Evolutionary conservation across 2,797 vertebrate genomes (phyloP), one percentile per base, ranked within the genome.

Genomic region (Sarcophilus harrisii): DNA sequence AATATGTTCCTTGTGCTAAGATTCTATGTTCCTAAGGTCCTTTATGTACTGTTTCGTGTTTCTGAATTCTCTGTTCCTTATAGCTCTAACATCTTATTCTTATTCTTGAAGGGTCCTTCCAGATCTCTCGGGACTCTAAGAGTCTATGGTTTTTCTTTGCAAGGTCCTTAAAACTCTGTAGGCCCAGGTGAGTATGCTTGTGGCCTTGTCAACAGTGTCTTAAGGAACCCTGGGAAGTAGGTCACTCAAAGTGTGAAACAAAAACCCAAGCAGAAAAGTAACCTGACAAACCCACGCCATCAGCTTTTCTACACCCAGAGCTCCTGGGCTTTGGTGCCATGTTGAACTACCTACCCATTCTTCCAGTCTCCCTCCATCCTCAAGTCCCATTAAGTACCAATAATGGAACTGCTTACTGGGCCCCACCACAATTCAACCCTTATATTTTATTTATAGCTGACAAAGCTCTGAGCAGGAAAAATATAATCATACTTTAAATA

Each of bases 381-480:
- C 96, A 96, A 98, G 97, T 96, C 98, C 97, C 98, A 98, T 98
- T 99, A 99, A 99, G 99, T 99, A 99, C 99, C 99, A 99, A 98
- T 99, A 99, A 99, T 99, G 99, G 99, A 99, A 99, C 99, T 99
- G 99, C 99, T 99, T 99, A 99, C 98, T 98, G 97, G 98, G 98
- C 98, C 98, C 98, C 98, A 98, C 98, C 98, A 99, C 99, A 99
- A 98, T 99, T 99, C 99, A 98, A 97, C 99, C 99, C 99, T 99
- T 99, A 99, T 99, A 99, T 99, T 99, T 99, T 99, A 99, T 99
- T 99, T 99, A 99, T 99, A 99, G 99, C 99, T 99, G 99, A 99
- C 99, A 99, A 99, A 99, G 99, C 99, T 99, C 98, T 98, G 98
- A 99, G 99, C 98, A 99, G 99, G 98, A 98, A 99, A 99, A 99